These are phyloP conservation scores for Dunckerocampus dactyliophorus DNA, from an alignment of 2,113 vertebrate genomes.

Conservation along the genomic window DNA sequence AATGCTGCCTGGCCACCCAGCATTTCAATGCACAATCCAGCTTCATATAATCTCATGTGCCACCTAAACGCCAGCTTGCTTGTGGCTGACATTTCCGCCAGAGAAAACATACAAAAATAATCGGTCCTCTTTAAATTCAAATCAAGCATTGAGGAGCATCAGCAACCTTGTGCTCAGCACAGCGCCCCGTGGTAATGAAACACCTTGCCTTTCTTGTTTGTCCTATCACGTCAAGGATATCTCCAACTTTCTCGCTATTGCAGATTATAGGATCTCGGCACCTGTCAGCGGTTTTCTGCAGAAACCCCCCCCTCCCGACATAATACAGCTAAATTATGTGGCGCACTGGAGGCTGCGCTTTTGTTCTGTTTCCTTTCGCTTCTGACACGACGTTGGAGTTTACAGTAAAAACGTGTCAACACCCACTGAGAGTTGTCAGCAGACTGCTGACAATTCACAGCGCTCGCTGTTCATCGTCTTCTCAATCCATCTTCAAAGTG, in stretches of 20 bases:
- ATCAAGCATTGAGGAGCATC: constrained; percentile 37
- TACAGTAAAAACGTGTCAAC: constrained; percentile 25
- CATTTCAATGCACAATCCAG: background rate
- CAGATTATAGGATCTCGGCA: constrained; percentile 42
- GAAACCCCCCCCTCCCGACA: constrained; percentile 18
- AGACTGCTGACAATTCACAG: constrained; percentile 11
- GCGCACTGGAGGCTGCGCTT: constrained; percentile 16
- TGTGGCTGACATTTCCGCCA: constrained; percentile 7
- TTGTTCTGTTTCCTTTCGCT: constrained; percentile 11
- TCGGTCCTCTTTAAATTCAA: constrained; percentile 37
- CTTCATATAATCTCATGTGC: background rate
- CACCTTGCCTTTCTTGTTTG: constrained; percentile 36
- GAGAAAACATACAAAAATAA: constrained; percentile 25
- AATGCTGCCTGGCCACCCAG: background rate
- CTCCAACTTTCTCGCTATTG: constrained; percentile 27
- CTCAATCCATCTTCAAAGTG: background rate
- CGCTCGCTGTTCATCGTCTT: background rate
- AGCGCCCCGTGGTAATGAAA: constrained; percentile 39
- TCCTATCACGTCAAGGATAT: constrained; percentile 31
- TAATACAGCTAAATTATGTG: constrained; percentile 27
- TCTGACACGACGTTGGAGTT: background rate
- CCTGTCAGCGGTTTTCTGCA: constrained; percentile 47
- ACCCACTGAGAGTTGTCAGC: constrained; percentile 22
- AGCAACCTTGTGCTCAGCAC: constrained; percentile 31
- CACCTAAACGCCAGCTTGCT: constrained; percentile 21